Base-by-base conservation (phyloP, 2,113 vertebrate species). In the Equus quagga region DNA sequence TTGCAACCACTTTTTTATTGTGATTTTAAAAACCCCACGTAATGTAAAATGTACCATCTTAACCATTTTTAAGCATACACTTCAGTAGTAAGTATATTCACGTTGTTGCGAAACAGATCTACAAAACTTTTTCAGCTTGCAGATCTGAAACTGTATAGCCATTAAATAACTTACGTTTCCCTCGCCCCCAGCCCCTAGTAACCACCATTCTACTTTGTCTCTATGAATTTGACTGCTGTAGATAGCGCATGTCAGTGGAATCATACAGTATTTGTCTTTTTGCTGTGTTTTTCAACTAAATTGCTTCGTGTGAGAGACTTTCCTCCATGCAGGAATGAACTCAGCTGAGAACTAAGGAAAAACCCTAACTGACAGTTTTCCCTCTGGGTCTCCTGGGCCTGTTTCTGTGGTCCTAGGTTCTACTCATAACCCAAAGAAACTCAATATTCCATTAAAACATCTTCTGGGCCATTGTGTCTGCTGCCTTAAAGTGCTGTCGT, bases 321-420 rank as follows among this genome's bases (percentile, higher is more conserved):
- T 44, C 44, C 24, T 51, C 58, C 49, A 18, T 46, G n/a, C 8
- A 46, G 85, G 12, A 83, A 88, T 36, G 31, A 94, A 49, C 36
- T 85, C 26, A 62, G 9, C 19, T 5, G 28, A 78, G 24, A 88
- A 91, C 82, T 70, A 56, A 97, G 54, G 56, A 33, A 84, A 67
- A 80, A 46, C 5, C 64, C 78, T 65, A 13, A 10, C 23, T 28
- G 18, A 31, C 11, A 18, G 5, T 28, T 64, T 60, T 49, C 21
- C 49, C 41, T 85, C 21, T 19, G 49, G 49, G 56, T 80, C 36
- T 79, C 26, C 26, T 65, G 62, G 73, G 49, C 44, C 67, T 83
- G 15, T 64, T 51, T 11, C 67, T 19, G 2, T 65, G 15, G 41
- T 75, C 23, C 26, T 65, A 44, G 24, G 10, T 56, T 95, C 18